Base-by-base conservation (phyloP, 1,140 invertebrate species). In the Adelges cooleyi region DNA sequence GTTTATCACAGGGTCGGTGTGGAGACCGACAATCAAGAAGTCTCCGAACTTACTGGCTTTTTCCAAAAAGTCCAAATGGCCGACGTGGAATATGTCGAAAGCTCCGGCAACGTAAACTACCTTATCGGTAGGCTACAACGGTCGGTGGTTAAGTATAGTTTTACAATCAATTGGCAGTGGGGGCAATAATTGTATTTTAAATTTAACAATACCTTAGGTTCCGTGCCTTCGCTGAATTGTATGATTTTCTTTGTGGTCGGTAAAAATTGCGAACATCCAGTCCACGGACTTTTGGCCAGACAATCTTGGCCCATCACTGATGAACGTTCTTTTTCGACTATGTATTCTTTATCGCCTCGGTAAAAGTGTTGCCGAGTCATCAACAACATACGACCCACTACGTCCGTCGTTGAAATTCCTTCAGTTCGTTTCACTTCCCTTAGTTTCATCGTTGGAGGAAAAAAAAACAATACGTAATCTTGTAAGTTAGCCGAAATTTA, bases 31-130 rank as follows among this genome's bases (percentile, higher is more conserved):
- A 73, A 99, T 99, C 1, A 99, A 77, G 77, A 95, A 99, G 77
- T 99, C 94, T 5, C 95, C 96, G 66, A 81, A 74, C 69, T 86
- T 77, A 70, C 86, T 82, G 0, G 92, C 94, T 70, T 89, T 86
- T 74, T 97, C 90, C 53, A 99, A 75, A 75, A 99, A 99, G 73
- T 95, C 93, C 66, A 99, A 78, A 76, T 98, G 95, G 1, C 96
- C 97, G 54, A 98, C 90, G 78, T 99, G 96, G 76, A 99, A 98
- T 11, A 99, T 79, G 80, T 99, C 97, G 77, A 97, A 99, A 2
- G 95, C 95, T 42, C 97, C 97, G 46, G 92, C 93, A 6, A 98
- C 95, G 76, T 99, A 99, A 1, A 98, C 86, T 73, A 98, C 91
- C 76, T 82, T 86, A 75, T 99, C 95, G 18, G 81, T 84, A 0